Percentiles rank a stretch among this genome's conserved stretches.
phyloP scores from a whole-genome alignment of 2,797 vertebrate genomes.

The Hypotaenidia philippensis region DNA sequence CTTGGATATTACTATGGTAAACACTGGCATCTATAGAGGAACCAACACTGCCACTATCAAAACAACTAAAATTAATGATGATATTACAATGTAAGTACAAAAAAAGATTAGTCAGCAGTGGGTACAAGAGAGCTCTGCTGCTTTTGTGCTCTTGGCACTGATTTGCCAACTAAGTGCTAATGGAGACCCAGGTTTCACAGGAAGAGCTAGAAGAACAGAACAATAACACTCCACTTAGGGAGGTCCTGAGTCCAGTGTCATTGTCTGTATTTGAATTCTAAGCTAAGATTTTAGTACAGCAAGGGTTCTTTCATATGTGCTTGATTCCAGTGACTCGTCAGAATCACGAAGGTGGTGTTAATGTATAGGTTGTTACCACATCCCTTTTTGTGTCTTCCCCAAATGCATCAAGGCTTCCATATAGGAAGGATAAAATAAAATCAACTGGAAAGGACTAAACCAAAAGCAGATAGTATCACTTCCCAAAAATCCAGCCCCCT shows the following conservation, averaged over 20 bases:
- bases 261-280: background rate
- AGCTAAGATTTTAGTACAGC: background rate
- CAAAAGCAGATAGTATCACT: background rate
- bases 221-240: background rate
- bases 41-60: background rate
- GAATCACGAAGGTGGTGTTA: background rate
- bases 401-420: background rate
- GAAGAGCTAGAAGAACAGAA: background rate
- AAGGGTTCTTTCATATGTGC: background rate
- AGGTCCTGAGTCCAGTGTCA: background rate
- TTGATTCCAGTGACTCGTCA: background rate
- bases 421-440: background rate
- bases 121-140: background rate
- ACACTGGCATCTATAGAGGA: background rate
- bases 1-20: background rate
- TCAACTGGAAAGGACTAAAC: background rate
- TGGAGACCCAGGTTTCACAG: background rate
- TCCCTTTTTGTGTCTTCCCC: background rate
- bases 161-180: background rate
- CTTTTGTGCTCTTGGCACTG: background rate
- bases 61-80: background rate
- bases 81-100: background rate
- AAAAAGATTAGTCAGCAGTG: background rate
- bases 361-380: background rate
- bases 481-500: background rate